A percentile compares a stretch with the other conserved stretches of the same genome.
These are phyloP conservation scores for Dastarcus helophoroides DNA, from an alignment of 2,888 invertebrate genomes.

Conservation along the genomic window DNA sequence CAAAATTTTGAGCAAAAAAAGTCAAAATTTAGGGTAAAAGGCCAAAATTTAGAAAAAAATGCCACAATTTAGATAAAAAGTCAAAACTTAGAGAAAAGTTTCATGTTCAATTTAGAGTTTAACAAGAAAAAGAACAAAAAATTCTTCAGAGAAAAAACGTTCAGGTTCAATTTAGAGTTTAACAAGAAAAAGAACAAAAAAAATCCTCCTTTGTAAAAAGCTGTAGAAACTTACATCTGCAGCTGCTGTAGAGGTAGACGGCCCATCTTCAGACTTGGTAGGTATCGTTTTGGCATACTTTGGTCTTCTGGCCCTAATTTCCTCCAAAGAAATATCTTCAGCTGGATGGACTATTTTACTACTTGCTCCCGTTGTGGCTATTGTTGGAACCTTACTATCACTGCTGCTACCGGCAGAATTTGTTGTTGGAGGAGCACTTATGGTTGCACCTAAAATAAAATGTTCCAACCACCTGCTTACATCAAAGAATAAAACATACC, in stretches of 20 bases:
- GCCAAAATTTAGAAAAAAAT: too few relatives aligned
- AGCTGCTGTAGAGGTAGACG: slow-evolving; percentile 26
- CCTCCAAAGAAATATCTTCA: slow-evolving; percentile 84
- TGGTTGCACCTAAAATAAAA: slow-evolving; percentile 59
- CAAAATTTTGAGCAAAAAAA: too few relatives aligned
- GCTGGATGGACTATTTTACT: slow-evolving; percentile 89
- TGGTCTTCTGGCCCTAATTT: slow-evolving; percentile 58
- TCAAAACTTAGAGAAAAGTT: too few relatives aligned
- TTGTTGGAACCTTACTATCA: slow-evolving; percentile 40
- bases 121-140: too few relatives aligned
- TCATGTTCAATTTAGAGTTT: too few relatives aligned
- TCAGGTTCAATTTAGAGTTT: too few relatives aligned
- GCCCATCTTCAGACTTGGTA: slow-evolving; percentile 28
- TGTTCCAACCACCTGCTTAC: too few relatives aligned
- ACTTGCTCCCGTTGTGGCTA: slow-evolving; percentile 70
- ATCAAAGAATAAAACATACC: slow-evolving; percentile 13
- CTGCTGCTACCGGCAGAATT: slow-evolving; percentile 29
- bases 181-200: too few relatives aligned
- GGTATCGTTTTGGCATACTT: slow-evolving; percentile 44
- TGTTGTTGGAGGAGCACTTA: slow-evolving; percentile 61
- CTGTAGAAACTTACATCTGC: slow-evolving; percentile 27
- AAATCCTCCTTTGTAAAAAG: too few relatives aligned
- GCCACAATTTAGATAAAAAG: too few relatives aligned
- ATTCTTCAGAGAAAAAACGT: not conserved
- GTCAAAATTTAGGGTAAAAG: too few relatives aligned